A percentile compares a stretch with the other conserved stretches of the same genome.
Evolutionary conservation across 1,140 invertebrate genomes (phyloP).

Genomic region (Harlomillsia oculata): DNA sequence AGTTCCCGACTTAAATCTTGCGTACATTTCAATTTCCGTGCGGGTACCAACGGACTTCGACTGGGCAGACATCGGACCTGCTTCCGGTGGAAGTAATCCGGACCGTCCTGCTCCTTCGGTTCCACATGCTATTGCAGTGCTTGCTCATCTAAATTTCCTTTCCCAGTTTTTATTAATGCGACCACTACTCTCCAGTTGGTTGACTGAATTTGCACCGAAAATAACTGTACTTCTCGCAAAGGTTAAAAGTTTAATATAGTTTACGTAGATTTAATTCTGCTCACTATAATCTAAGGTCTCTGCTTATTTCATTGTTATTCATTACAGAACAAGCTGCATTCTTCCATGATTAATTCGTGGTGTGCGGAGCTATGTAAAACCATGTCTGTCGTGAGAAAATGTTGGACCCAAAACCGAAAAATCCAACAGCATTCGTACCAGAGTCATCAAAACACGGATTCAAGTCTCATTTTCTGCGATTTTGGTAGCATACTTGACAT

Average conservation of each 20-base stretch:
- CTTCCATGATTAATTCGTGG: constrained; percentile 36
- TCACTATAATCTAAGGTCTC: not conserved
- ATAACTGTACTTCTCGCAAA: constrained; percentile 32
- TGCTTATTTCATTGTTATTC: not conserved
- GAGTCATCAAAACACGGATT: too few species aligned
- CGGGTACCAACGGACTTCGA: constrained; percentile 25
- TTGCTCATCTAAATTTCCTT: constrained; percentile 28
- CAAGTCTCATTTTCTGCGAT: too few species aligned
- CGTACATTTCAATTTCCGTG: constrained; percentile 29
- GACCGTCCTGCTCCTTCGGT: constrained; percentile 24
- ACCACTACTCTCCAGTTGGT: constrained; percentile 31
- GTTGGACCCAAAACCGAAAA: constrained; percentile 31
- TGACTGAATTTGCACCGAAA: constrained; percentile 33
- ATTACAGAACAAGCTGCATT: constrained; percentile 30
- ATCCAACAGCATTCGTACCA: not conserved
- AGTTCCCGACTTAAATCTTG: constrained; percentile 28
- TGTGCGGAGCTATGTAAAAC: constrained; percentile 35
- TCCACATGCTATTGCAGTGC: constrained; percentile 32
- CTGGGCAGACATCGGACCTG: not conserved
- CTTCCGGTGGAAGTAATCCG: not conserved
- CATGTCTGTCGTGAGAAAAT: constrained; percentile 20
- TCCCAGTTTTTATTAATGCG: constrained; percentile 29
- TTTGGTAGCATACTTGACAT: too few species aligned
- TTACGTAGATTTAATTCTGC: not conserved
- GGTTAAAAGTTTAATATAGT: constrained; percentile 24